These are phyloP conservation scores for Sebastes miniatus DNA, from an alignment of 2,797 vertebrate species.

Conservation along the genomic window DNA sequence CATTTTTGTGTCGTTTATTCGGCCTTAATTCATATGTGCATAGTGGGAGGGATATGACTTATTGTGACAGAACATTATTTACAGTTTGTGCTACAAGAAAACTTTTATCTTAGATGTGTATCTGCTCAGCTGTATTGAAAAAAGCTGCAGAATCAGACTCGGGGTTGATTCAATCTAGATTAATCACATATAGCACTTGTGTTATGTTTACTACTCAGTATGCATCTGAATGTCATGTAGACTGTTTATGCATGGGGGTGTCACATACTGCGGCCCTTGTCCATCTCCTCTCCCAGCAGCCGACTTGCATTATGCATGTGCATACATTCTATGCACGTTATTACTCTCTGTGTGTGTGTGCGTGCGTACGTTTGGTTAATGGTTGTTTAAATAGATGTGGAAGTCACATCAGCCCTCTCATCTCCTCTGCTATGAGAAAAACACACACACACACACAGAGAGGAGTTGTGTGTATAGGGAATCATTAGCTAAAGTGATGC, in stretches of 20 bases:
- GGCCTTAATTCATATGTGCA: neutral
- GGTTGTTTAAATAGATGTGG: conserved; percentile 74
- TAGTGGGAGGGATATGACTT: neutral
- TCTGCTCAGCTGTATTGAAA: neutral
- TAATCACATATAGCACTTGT: neutral
- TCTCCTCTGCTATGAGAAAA: conserved; percentile 41
- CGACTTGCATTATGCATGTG: conserved; percentile 73
- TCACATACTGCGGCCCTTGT: conserved; percentile 42
- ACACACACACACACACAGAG: neutral
- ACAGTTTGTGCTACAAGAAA: neutral
- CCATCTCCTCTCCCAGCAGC: conserved; percentile 35
- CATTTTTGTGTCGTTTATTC: too few species aligned
- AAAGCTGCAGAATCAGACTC: neutral
- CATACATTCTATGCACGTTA: conserved; percentile 54
- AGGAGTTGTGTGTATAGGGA: conserved; percentile 68
- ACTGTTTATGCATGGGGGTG: conserved; percentile 43
- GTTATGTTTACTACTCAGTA: conserved; percentile 1
- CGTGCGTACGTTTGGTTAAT: conserved; percentile 61
- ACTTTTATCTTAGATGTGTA: neutral
- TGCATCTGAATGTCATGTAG: conserved; percentile 36
- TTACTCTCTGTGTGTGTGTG: conserved; percentile 37
- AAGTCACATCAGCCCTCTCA: conserved; percentile 74
- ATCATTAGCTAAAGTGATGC: conserved; percentile 85
- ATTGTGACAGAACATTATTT: neutral
- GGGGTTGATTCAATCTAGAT: neutral